Percentiles rank a stretch among this genome's conserved stretches.
phyloP scores from a whole-genome alignment of 2,113 vertebrate species.

The Phylloscopus trochilus region DNA sequence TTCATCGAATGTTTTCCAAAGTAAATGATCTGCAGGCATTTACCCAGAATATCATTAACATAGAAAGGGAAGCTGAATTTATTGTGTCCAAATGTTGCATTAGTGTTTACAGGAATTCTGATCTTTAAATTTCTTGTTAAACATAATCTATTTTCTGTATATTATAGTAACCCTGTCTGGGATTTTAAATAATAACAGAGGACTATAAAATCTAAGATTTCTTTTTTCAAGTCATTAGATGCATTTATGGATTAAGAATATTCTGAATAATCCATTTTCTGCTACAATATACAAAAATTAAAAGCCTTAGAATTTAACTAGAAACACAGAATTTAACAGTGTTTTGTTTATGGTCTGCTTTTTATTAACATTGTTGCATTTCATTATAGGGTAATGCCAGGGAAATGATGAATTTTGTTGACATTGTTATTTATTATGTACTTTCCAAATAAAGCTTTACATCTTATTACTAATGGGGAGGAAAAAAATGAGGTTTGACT shows the following conservation, averaged over 20 bases:
- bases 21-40: conserved; percentile 29
- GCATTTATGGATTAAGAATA: conserved; percentile 61
- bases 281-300: conserved; percentile 26
- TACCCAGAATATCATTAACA: conserved; percentile 27
- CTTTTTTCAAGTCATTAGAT: conserved; percentile 54
- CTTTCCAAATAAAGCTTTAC: conserved; percentile 13
- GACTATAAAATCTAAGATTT: conserved; percentile 54
- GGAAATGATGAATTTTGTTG: conserved; percentile 40
- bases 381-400: conserved; percentile 9
- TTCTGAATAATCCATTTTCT: conserved; percentile 50
- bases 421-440: neutral
- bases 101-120: conserved; percentile 57
- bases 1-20: conserved; percentile 30
- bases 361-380: conserved; percentile 33
- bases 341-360: conserved; percentile 43
- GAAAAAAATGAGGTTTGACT: neutral
- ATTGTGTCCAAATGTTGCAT: conserved; percentile 30
- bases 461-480: neutral
- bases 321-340: conserved; percentile 38
- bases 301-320: conserved; percentile 27
- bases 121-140: conserved; percentile 45
- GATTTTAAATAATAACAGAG: conserved; percentile 59
- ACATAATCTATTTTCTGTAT: conserved; percentile 31
- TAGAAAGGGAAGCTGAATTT: conserved; percentile 41
- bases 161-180: conserved; percentile 30